Base-by-base conservation (phyloP, 2,797 vertebrate species). In the Rhinella marina region DNA sequence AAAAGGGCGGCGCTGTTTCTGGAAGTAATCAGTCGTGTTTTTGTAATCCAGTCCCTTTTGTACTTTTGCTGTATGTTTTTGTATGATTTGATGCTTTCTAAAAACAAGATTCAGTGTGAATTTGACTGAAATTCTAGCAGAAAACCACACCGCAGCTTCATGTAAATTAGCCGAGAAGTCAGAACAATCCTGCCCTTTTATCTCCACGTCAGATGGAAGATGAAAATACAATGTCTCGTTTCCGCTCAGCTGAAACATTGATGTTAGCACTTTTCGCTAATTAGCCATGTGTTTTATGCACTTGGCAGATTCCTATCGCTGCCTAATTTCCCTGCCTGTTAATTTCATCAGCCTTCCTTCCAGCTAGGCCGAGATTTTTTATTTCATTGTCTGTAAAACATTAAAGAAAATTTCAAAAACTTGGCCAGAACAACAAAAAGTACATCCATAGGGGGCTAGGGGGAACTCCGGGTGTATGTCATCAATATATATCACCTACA, bases 231-330 rank as follows among this genome's bases (percentile, higher is more conserved):
- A 50, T 27, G 21, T 82, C 8, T 56, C 19, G 23, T 70, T 82
- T 82, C 81, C 66, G 32, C 79, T 41, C 21, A 27, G 27, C 29
- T 64, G 80, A 81, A 81, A 81, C 29, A 56, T 54, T 72, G 61
- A 66, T 70, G n/a, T 54, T 27, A 14, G 23, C 11, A 27, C 16
- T 27, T 56, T 83, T 25, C 19, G 56, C 56, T 23, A 62, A 81
- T 81, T 56, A 83, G 64, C 52, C 81, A 83, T 56, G n/a, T 54
- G 27, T 12, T 56, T 61, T 41, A 41, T 62, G 32, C 16, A 81
- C 19, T 62, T 11, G 64, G 64, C 64, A 70, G 48, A 70, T 82
- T 56, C 9, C 27, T 57, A 80, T 80, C 57, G n/a, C 62, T 19
- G 19, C 52, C 64, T 56, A 23, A 29, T 29, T 72, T 72, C 19